phyloP scores from a whole-genome alignment of 35 echinoderm and acorn worm species.

The Apostichopus japonicus region DNA sequence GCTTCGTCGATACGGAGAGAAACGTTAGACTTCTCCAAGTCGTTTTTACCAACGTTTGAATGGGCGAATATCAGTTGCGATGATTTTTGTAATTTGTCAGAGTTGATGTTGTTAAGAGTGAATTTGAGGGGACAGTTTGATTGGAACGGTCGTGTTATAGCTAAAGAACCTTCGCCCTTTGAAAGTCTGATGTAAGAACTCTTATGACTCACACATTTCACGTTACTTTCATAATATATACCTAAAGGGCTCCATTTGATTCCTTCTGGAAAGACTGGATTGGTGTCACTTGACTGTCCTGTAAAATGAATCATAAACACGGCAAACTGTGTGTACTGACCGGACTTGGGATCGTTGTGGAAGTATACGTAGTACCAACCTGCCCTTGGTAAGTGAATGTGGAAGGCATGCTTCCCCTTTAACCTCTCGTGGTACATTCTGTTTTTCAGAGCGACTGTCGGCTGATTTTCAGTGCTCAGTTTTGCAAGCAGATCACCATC shows the following conservation, averaged over 20 bases:
- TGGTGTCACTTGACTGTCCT: neutral
- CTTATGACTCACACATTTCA: neutral
- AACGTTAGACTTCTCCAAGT: constrained; percentile 2
- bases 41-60: neutral
- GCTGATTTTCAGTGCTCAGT: neutral
- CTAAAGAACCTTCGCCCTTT: neutral
- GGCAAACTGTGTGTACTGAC: constrained; percentile 1
- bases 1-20: neutral
- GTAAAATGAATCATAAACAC: constrained; percentile 28
- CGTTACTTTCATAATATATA: neutral
- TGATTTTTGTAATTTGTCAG: neutral
- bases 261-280: constrained; percentile 12
- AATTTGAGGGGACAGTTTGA: neutral
- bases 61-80: neutral
- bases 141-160: neutral
- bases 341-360: constrained; percentile 4
- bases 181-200: neutral
- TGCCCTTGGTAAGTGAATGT: neutral
- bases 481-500: constrained; percentile 5
- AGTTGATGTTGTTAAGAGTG: neutral
- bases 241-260: constrained; percentile 25
- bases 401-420: constrained; percentile 6
- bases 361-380: constrained; percentile 12
- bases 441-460: neutral
- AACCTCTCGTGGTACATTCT: constrained; percentile 31